Base-by-base conservation (phyloP, 2,113 vertebrate species). In the Acrocephalus arundinaceus region DNA sequence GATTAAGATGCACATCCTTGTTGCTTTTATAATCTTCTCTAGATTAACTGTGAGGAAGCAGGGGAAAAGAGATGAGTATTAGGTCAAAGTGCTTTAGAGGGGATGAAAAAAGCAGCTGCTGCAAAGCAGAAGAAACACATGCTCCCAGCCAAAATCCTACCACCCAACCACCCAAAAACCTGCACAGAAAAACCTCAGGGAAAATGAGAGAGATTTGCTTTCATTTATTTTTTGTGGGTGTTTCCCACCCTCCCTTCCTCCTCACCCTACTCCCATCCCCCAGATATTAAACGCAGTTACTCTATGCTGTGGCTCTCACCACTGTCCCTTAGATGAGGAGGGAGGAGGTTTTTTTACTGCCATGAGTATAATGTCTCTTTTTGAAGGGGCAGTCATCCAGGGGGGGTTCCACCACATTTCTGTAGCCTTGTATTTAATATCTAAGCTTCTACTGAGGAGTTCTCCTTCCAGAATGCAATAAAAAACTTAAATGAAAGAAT, bases 1-100 rank as follows among this genome's bases (percentile, higher is more conserved):
- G 80, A 91, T 94, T 84, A 91, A 67, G 87, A 75, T 91, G 25
- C n/a, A 43, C 45, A 90, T 65, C 12, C 31, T 80, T 52, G 52
- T 87, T 87, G 35, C 25, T 84, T 94, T 88, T 67, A 43, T 71
- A 85, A 93, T 97, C 74, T 85, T 66, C 35, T 63, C 35, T 85
- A 82, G 79, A 82, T 95, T 92, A 94, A 89, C 55, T 73, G 10
- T 41, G 78, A 65, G 52, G 25, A 43, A 54, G 33, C 6, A 2
- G 9, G 20, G 41, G 5, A 19, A 52, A 45, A 85, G 43, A 85
- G 52, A 54, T 43, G 51, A 71, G 25, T 85, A 52, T 85, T 93
- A 77, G 39, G 59, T 54, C 66, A 72, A 70, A 86, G 22, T 3
- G 2, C 65, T 87, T 55, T 85, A 84, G 55, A 49, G 18, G 6